Base-by-base conservation (phyloP, 2,797 vertebrate species). In the Xenentodon cancila region DNA sequence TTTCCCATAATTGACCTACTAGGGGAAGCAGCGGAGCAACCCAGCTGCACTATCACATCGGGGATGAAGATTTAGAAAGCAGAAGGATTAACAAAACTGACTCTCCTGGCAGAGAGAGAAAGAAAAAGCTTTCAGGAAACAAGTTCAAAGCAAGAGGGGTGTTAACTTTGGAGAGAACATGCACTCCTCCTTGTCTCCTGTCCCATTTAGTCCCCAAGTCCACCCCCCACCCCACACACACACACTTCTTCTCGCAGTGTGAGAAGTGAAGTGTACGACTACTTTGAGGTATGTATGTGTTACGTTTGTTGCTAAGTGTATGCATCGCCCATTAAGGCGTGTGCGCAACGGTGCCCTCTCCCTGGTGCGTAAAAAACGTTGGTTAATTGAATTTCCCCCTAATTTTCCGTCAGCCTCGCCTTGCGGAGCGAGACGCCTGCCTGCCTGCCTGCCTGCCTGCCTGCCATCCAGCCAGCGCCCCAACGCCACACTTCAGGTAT, bases 341-440 rank as follows among this genome's bases (percentile, higher is more conserved):
- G 56, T 67, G 81, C 84, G 86, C 76, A 77, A 77, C 77, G 71
- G 79, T 84, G 93, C 94, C 93, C 94, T 95, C 95, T 95, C 94
- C 93, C 93, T 96, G 95, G 95, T 96, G 94, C 95, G 95, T 94
- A 96, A 95, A 97, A 89, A 96, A 96, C 91, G 94, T 93, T 94
- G 93, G 95, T 97, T 97, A 97, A 98, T 97, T 98, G 96, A 97
- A 97, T 97, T 95, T 94, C 93, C 92, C 94, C 93, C 94, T 97
- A 96, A 97, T 97, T 97, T 96, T 94, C 80, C 79, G 91, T 93
- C 92, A 94, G 92, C 93, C 93, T 94, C 89, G 79, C 87, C 89
- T 82, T 65, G 78, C 79, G 72, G 85, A 87, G 88, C 81, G 84
- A 88, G 77, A 85, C 80, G 84, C 85, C 81, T 88, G 93, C 86